A percentile compares a stretch with the other conserved stretches of the same genome.
Conservation (phyloP, 2,888 invertebrate genomes). For the Lepidocyrtoides sp. region DNA sequence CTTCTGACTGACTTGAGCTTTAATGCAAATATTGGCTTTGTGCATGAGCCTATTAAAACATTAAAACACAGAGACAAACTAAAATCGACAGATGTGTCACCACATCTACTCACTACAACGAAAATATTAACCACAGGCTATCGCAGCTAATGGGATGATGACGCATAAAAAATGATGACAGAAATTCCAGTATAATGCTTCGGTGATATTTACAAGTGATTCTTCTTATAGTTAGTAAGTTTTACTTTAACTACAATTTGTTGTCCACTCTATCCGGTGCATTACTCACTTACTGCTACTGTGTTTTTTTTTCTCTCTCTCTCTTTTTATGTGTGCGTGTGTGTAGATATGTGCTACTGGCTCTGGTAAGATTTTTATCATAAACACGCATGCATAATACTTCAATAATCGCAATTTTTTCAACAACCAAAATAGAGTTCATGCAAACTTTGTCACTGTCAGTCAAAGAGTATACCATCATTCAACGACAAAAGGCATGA, state of each 20-base stretch:
- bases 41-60: background rate
- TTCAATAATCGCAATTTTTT: background rate
- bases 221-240: background rate
- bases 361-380: background rate
- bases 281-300: slow-evolving; percentile 19
- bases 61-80: background rate
- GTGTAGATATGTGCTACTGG: background rate
- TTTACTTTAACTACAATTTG: background rate
- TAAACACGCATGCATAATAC: background rate
- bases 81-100: slow-evolving; percentile 32
- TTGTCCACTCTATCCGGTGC: background rate
- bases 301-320: too few species aligned
- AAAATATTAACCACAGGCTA: slow-evolving; percentile 51
- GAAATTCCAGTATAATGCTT: slow-evolving; percentile 61
- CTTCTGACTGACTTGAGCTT: too few species aligned
- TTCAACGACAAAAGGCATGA: too few species aligned
- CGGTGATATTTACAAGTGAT: background rate
- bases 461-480: background rate
- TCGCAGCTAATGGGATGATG: slow-evolving; percentile 53
- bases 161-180: slow-evolving; percentile 56
- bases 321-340: too few species aligned
- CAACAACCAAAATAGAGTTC: slow-evolving; percentile 5
- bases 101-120: slow-evolving; percentile 13
- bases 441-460: slow-evolving; percentile 8
- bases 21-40: too few species aligned